Evolutionary conservation across 2,797 vertebrate genomes (phyloP), one percentile per base, ranked within the genome.

Genomic region (Acanthurus leucopareius): DNA sequence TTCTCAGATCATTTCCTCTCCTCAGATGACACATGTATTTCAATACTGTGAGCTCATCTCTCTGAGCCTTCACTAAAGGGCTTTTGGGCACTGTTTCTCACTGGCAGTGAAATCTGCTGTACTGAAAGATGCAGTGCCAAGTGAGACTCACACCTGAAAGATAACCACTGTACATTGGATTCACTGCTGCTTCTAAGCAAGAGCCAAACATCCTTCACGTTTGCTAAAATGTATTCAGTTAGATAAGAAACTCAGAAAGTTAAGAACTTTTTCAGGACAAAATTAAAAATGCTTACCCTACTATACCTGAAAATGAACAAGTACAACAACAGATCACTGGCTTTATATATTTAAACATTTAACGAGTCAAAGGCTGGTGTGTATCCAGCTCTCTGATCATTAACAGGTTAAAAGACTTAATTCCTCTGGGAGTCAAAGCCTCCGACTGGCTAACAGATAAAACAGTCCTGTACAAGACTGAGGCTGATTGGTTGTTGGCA

Each of bases 401-500:
- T 68, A 38, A 68, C 51, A 78, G 72, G 82, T 90, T 88, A 64
- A 88, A 90, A 88, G 75, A 79, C 80, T 63, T 44, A 72, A 86
- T 75, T 87, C 85, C 77, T 76, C 56, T n/a, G 75, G 69, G 82
- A 86, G 77, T 59, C 48, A 75, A 40, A 69, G 69, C 77, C 76
- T 84, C 65, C 85, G 83, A 90, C 61, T 80, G 77, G 67, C 52
- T 88, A 74, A 79, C 71, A 72, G 53, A 84, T 80, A 73, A 86
- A 88, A 89, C 77, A 67, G 83, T 70, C 64, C 82, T 52, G 51
- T 54, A 79, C 54, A 79, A 82, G 73, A 69, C 57, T 64, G 78
- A 54, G 74, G 58, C 59, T 88, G 88, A 89, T 87, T 87, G 82
- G 76, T 75, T 79, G 70, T 86, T 90, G 79, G 83, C 87, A 86